phyloP scores from a whole-genome alignment of 1,140 invertebrate genomes.

The Polyergus mexicanus region DNA sequence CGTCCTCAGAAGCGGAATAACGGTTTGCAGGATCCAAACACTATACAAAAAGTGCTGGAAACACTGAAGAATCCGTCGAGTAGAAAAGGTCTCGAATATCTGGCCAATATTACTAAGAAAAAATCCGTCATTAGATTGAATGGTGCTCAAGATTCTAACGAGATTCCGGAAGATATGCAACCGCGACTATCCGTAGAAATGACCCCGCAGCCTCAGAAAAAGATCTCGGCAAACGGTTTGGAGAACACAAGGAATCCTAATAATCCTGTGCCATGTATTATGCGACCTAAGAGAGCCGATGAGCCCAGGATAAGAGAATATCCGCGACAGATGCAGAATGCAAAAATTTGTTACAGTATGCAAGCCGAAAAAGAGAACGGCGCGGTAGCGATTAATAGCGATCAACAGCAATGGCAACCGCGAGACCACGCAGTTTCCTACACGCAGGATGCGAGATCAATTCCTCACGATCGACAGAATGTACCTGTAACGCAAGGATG shows the following conservation, averaged over 20 bases:
- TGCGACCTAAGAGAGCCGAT: not conserved
- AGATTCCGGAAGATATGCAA: conserved; percentile 44
- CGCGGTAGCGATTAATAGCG: not conserved
- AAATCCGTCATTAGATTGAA: conserved; percentile 68
- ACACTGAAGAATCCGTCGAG: conserved; percentile 54
- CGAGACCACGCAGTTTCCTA: not conserved
- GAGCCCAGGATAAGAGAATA: conserved; percentile 42
- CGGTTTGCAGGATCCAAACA: conserved; percentile 79
- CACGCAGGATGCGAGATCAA: not conserved
- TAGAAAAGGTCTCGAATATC: conserved; percentile 66
- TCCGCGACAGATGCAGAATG: conserved; percentile 54
- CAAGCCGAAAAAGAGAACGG: conserved; percentile 68
- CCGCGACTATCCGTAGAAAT: not conserved
- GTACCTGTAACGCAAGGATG: not conserved
- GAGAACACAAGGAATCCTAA: conserved; percentile 75
- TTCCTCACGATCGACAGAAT: conserved; percentile 23
- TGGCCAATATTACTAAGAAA: conserved; percentile 62
- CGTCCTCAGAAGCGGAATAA: conserved; percentile 78
- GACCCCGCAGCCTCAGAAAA: conserved; percentile 5
- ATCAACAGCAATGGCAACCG: not conserved
- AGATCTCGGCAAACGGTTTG: conserved; percentile 74
- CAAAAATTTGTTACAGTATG: conserved; percentile 39
- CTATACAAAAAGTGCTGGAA: conserved; percentile 65
- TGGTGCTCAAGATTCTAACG: conserved; percentile 73
- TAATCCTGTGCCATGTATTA: conserved; percentile 64